phyloP scores from a whole-genome alignment of 2,888 invertebrate species.

The Napeogenes inachia region DNA sequence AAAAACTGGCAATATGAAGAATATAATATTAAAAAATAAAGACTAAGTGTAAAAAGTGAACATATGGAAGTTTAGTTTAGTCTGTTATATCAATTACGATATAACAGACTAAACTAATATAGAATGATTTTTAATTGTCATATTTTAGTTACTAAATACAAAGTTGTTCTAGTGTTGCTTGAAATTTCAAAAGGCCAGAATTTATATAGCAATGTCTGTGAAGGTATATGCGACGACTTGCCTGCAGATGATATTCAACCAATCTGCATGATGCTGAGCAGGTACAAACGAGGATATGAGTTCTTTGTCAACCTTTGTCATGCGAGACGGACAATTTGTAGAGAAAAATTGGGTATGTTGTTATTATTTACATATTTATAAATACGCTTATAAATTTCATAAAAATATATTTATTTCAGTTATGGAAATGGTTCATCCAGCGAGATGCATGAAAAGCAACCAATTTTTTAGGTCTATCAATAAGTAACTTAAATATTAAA shows the following conservation, averaged over 20 bases:
- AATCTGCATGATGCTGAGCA: constrained; percentile 66
- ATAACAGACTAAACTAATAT: too few species aligned
- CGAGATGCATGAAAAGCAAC: constrained; percentile 49
- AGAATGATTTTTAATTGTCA: too few species aligned
- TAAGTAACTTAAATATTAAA: constrained; percentile 10
- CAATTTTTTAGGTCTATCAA: constrained; percentile 52
- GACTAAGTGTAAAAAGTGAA: too few species aligned
- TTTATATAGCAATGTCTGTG: constrained; percentile 32
- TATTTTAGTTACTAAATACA: too few species aligned
- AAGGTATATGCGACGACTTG: constrained; percentile 52
- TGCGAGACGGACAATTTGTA: constrained; percentile 57
- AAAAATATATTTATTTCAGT: constrained; percentile 46
- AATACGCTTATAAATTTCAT: not conserved
- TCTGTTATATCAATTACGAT: too few species aligned
- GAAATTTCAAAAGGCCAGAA: too few species aligned
- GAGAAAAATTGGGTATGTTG: constrained; percentile 50
- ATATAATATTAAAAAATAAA: too few species aligned
- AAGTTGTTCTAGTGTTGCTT: too few species aligned
- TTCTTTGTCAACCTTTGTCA: constrained; percentile 64
- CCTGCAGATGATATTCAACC: constrained; percentile 49
- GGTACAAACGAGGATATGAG: constrained; percentile 61
- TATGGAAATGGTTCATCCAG: constrained; percentile 57
- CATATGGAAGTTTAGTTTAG: too few species aligned
- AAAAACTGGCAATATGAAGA: too few species aligned
- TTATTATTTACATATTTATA: not conserved